These are phyloP conservation scores for Drosophila burlai DNA, from an alignment of 1,140 invertebrate species.

Conservation along the genomic window DNA sequence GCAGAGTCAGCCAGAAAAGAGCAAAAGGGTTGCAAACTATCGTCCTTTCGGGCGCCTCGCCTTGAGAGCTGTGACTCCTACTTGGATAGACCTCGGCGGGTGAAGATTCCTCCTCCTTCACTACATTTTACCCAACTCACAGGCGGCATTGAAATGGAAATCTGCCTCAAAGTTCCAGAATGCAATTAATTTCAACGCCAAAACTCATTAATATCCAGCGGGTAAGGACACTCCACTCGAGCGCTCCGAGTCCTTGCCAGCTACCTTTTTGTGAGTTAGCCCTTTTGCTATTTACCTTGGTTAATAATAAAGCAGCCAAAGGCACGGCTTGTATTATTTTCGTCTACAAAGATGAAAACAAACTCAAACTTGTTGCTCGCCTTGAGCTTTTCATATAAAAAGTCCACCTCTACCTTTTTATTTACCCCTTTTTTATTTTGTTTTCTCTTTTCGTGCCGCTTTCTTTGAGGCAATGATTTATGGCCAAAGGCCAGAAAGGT, in stretches of 20 bases:
- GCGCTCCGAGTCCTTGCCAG: conserved; percentile 31
- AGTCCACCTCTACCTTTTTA: conserved; percentile 44
- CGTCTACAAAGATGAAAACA: conserved; percentile 78
- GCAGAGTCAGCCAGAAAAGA: conserved; percentile 68
- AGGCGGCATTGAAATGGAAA: conserved; percentile 59
- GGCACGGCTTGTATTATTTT: conserved; percentile 70
- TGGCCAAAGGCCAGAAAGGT: conserved; percentile 70
- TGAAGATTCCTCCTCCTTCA: not conserved
- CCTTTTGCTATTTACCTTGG: conserved; percentile 79
- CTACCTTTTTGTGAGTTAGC: conserved; percentile 65
- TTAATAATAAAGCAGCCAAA: conserved; percentile 80
- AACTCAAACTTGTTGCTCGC: conserved; percentile 74
- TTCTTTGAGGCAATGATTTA: conserved; percentile 74
- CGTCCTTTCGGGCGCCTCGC: conserved; percentile 13
- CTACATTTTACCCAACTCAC: conserved; percentile 9
- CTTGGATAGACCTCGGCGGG: conserved; percentile 53
- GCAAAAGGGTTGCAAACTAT: conserved; percentile 68
- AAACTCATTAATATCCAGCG: conserved; percentile 78
- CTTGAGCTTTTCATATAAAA: conserved; percentile 60
- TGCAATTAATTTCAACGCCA: conserved; percentile 83
- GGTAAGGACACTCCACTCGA: conserved; percentile 49
- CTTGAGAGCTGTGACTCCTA: conserved; percentile 35
- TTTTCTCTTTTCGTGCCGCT: conserved; percentile 48
- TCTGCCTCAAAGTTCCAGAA: conserved; percentile 67
- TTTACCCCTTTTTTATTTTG: conserved; percentile 26